Evolutionary conservation across 1,140 invertebrate genomes (phyloP).

Genomic region (Conus ventricosus): DNA sequence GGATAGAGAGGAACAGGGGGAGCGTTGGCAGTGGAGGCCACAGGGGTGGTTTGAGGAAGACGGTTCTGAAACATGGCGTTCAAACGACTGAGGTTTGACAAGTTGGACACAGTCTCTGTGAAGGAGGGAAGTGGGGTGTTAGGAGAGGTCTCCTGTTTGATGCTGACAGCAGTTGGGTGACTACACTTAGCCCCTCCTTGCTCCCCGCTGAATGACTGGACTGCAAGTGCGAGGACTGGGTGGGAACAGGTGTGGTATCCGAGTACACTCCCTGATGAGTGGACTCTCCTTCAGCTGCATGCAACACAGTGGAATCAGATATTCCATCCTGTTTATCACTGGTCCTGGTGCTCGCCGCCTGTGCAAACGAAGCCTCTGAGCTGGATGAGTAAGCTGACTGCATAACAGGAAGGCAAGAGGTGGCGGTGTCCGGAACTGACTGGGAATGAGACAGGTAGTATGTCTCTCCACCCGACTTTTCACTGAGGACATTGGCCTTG

Average conservation of each 20-base stretch:
- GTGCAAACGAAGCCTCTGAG: not conserved
- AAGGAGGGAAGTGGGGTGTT: slow-evolving; percentile 30
- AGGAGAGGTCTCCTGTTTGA: slow-evolving; percentile 17
- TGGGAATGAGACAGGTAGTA: slow-evolving; percentile 21
- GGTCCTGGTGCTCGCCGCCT: not conserved
- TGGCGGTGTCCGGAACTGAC: not conserved
- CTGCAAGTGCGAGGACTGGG: not conserved
- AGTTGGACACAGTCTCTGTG: slow-evolving; percentile 35
- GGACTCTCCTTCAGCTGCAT: not conserved
- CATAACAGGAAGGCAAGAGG: not conserved
- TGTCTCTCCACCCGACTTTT: not conserved
- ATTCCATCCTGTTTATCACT: not conserved
- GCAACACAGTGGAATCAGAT: not conserved
- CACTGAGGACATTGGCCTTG: slow-evolving; percentile 31
- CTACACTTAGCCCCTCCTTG: not conserved
- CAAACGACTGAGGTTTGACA: slow-evolving; percentile 9
- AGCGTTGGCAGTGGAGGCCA: not conserved
- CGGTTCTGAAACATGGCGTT: slow-evolving; percentile 34
- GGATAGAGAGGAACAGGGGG: not conserved
- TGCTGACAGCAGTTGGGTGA: not conserved
- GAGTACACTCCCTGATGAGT: not conserved
- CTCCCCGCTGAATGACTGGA: not conserved
- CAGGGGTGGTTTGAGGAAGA: not conserved
- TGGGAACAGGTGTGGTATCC: not conserved
- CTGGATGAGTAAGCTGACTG: not conserved